Percentiles rank a stretch among this genome's conserved stretches.
These are phyloP conservation scores for Drosophila elegans DNA, from an alignment of 1,140 invertebrate species.

Conservation along the genomic window DNA sequence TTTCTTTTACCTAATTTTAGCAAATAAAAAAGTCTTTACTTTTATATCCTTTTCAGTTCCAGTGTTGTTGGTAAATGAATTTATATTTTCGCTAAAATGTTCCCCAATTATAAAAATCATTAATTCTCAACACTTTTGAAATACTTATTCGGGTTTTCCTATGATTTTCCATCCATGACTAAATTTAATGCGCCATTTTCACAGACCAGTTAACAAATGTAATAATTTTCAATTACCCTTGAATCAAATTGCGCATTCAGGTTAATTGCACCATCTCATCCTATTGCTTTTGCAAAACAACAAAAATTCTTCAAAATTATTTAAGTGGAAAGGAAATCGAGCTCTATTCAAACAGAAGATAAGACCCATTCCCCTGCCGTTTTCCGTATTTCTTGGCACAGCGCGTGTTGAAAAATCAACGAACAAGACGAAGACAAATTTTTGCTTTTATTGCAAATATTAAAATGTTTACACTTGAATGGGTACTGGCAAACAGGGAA, in stretches of 20 bases:
- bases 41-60: no score
- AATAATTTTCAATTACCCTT: slow-evolving; percentile 50
- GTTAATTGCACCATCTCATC: slow-evolving; percentile 62
- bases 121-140: not conserved
- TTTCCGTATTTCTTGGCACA: not conserved
- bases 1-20: no score
- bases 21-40: no score
- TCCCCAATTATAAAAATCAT: not conserved
- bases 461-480: slow-evolving; percentile 78
- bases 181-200: slow-evolving; percentile 22
- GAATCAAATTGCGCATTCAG: slow-evolving; percentile 48
- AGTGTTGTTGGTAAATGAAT: no score
- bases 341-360: slow-evolving; percentile 65
- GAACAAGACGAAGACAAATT: slow-evolving; percentile 34
- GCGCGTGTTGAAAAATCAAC: slow-evolving; percentile 23
- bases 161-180: not conserved
- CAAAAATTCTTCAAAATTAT: slow-evolving; percentile 56
- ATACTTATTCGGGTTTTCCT: not conserved
- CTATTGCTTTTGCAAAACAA: slow-evolving; percentile 2
- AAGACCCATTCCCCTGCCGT: slow-evolving; percentile 3
- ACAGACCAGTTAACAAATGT: slow-evolving; percentile 16
- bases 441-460: slow-evolving; percentile 72
- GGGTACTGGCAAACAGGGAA: slow-evolving; percentile 45
- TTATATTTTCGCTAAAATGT: no score
- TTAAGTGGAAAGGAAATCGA: slow-evolving; percentile 71